Base-by-base conservation (phyloP, 2,797 vertebrate species). In the Coilia nasus region DNA sequence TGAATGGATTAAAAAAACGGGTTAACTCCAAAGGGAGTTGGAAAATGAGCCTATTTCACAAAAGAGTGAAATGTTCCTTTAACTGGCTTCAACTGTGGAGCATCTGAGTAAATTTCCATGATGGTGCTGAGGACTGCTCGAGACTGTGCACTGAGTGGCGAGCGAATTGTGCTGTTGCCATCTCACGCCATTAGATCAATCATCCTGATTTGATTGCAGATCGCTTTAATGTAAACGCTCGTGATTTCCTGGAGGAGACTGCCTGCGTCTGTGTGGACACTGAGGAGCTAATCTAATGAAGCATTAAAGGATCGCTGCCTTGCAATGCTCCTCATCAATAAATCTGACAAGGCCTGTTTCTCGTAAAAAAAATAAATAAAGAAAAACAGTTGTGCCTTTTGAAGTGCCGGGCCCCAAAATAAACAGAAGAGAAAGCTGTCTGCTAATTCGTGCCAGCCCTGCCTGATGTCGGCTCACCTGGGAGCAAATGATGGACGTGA, bases 41-140 rank as follows among this genome's bases (percentile, higher is more conserved):
- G 9, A 14, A 9, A 54, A 14, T 54, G 50, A 54, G 50, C 50
- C 50, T 54, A 54, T 54, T 2, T 54, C 50, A 1, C 50, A 54
- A 41, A 41, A 41, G 35, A 41, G 35, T 41, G 35, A 41, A 41
- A 54, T 54, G 50, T 54, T 54, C 50, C 50, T 54, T 54, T 54
- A 78, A 78, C 41, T 78, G 71, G 71, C 71, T 19, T 78, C 41
- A 44, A 44, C 71, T 21, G 71, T 41, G 71, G 31, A 78, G 71
- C 71, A 78, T 78, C 71, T 78, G 71, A 17, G 17, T 78, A 78
- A 44, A 78, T 78, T 78, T 78, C 71, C 71, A 78, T 78, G 44
- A 44, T 44, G 35, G 19, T 78, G 35, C 71, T 21, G 31, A 31
- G 71, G 71, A 35, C 12, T 31, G 28, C 31, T 71, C 25, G 12